Percentiles rank a stretch among this genome's conserved stretches.
These are phyloP conservation scores for pig (Sus scrofa) DNA, from an alignment of 2,113 vertebrate species.

Conservation along the genomic window T2T-Sscrofa CM000817.6:6026501-6027000, in stretches of 20 bases:
- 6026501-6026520: background rate
- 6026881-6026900: background rate
- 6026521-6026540: background rate
- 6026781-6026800: background rate
- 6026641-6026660: background rate
- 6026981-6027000: background rate
- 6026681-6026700: no score
- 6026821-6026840: background rate
- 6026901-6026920: background rate
- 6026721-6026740: fast-evolving
- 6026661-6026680: fast-evolving
- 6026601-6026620: background rate
- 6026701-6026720: background rate
- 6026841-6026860: background rate
- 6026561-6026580: background rate
- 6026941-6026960: background rate
- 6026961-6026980: background rate
- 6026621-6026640: background rate
- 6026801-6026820: fast-evolving
- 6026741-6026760: background rate
- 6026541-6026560: background rate
- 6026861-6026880: no score
- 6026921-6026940: background rate
- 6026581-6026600: fast-evolving
- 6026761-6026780: fast-evolving